Evolutionary conservation across 2,113 vertebrate genomes (phyloP).

Genomic region (Oreochromis spilurus): DNA sequence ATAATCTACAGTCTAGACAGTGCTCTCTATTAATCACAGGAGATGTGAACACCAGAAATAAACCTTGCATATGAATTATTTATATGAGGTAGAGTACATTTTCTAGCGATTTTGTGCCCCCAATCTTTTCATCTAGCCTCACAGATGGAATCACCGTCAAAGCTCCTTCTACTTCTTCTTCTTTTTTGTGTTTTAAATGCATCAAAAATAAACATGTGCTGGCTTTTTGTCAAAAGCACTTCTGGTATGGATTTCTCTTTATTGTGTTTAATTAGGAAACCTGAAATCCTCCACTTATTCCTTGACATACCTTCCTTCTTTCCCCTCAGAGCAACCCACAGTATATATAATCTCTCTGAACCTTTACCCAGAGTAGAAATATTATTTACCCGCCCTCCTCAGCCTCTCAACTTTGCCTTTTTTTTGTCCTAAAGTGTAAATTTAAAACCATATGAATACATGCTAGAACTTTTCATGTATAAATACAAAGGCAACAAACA

Average conservation of each 20-base stretch:
- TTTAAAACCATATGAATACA: background rate
- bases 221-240: constrained; percentile 51
- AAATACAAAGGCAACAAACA: background rate
- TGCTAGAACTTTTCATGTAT: background rate
- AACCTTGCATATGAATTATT: background rate
- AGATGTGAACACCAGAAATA: constrained; percentile 25
- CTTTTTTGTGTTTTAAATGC: constrained; percentile 60
- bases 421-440: background rate
- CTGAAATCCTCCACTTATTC: background rate
- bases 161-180: background rate
- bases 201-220: constrained; percentile 65
- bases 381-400: background rate
- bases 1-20: background rate
- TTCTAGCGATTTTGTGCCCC: constrained; percentile 19
- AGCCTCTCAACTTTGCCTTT: background rate
- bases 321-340: background rate
- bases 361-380: background rate
- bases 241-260: constrained; percentile 54
- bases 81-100: constrained; percentile 6
- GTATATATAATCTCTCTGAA: background rate
- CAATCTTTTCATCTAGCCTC: constrained; percentile 16
- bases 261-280: constrained; percentile 39
- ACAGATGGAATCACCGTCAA: constrained; percentile 39
- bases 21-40: background rate
- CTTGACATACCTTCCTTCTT: background rate